Evolutionary conservation across 2,113 vertebrate species (phyloP), one percentile per base, ranked within the genome.

Genomic region (Rafetus swinhoei): DNA sequence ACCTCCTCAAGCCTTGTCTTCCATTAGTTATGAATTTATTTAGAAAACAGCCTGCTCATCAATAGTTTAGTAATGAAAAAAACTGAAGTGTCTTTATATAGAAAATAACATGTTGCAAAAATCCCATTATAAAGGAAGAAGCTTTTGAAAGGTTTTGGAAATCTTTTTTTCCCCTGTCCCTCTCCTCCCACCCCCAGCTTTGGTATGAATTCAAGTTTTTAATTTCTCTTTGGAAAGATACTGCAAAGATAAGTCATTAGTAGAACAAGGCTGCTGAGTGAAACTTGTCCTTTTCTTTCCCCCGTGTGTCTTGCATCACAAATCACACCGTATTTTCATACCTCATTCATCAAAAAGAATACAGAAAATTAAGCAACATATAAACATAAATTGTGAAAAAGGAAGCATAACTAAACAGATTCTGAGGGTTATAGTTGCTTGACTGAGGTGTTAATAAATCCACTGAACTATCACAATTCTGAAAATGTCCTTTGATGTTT

Each of bases 11-110:
- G 76, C n/a, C 89, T 52, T 76, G 4, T 84, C 50, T 88, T 92
- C n/a, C 62, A 79, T 93, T 94, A 94, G 50, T 89, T 94, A 94
- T 52, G 74, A 94, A 92, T 91, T 96, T 96, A 95, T 92, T 95
- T 94, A 94, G 84, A 90, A 96, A 95, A 90, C 27, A 96, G 53
- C 12, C 54, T 83, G 82, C 25, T 94, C 88, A 84, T 95, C 62
- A 93, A 88, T 79, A 94, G 14, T 86, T 96, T 24, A 96, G 81
- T 79, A 86, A 80, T 6, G 62, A 90, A 90, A 85, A 55, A 83
- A 62, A 62, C 0, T 1, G 22, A 59, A 55, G 1, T 9, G 29
- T 39, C 52, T 85, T 91, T 89, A 77, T 45, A 59, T 32, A 69
- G 35, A 84, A 62, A 27, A 79, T 10, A 90, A 29, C 9, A 77